phyloP scores from a whole-genome alignment of 2,797 vertebrate genomes.

The Crenichthys baileyi region DNA sequence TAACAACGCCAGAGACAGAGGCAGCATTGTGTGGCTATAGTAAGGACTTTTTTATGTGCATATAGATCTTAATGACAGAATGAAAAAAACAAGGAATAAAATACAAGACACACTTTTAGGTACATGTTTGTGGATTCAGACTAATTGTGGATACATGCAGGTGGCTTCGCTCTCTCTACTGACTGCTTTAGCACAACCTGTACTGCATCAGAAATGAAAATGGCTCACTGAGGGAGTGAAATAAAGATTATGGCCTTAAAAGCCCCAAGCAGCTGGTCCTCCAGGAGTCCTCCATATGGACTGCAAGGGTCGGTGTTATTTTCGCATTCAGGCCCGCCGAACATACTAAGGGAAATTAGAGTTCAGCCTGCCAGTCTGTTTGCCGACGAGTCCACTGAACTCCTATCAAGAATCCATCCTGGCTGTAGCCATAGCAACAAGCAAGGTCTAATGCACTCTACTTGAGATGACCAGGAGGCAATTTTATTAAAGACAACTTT shows the following conservation, averaged over 20 bases:
- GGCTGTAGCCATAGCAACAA: conserved; percentile 77
- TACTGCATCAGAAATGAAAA: conserved; percentile 67
- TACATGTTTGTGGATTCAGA: neutral
- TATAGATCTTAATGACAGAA: conserved; percentile 1
- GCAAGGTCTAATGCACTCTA: conserved; percentile 47
- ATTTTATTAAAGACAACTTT: conserved; percentile 50
- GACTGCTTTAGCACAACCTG: conserved; percentile 14
- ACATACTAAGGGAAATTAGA: conserved; percentile 65
- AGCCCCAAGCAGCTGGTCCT: conserved; percentile 65
- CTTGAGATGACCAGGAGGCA: conserved; percentile 52
- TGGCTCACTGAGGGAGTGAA: conserved; percentile 54
- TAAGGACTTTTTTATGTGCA: conserved; percentile 1
- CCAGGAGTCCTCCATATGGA: conserved; percentile 65
- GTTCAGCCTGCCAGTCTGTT: conserved; percentile 61
- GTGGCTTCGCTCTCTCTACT: conserved; percentile 30
- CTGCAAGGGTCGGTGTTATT: conserved; percentile 55
- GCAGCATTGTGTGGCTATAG: conserved; percentile 26
- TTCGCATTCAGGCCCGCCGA: conserved; percentile 61
- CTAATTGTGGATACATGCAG: conserved; percentile 22
- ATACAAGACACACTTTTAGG: neutral
- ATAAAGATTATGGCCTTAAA: conserved; percentile 70
- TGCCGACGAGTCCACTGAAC: conserved; percentile 40
- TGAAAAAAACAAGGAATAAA: neutral
- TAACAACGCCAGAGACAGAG: conserved; percentile 11
- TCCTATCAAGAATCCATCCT: conserved; percentile 55